Evolutionary conservation across 2,888 invertebrate species (phyloP), one percentile per base, ranked within the genome.

Genomic region (Linnaemya tessellans): DNA sequence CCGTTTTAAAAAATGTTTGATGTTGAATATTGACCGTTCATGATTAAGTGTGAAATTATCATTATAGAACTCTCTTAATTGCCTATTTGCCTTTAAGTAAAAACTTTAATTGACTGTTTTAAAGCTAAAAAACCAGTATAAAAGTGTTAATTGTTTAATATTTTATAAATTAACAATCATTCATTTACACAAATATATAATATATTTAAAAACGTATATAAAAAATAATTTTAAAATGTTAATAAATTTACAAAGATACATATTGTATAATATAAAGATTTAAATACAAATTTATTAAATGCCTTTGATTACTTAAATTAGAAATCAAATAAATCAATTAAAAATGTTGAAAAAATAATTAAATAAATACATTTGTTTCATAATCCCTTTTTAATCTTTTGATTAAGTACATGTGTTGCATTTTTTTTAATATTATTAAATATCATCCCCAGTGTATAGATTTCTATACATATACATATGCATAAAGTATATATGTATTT

Each of bases 51-150:
- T 30, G 5, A 30, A 9, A 20, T 20, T 25, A 11, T n/a, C 3
- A 35, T 35, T 18, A 38, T 38, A 62, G 18, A 20, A 60, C 11
- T 15, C n/a, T n/a, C n/a, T 43, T 20, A 58, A 58, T 68, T 68
- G 54, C 49, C 20, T 41, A 74, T 64, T 71, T 54, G 49, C 35
- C n/a, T 46, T 38, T 18, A 71, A n/a, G 35, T 20, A 80, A 78
- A 58, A 80, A 75, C 64, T 70, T 75, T 35, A 22, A 58, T n/a
- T 83, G 43, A 46, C 71, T 43, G 10, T 77, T 73, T 80, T 84
- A 84, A 84, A 84, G 80, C 84, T 84, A 54, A 60, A 83, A 80
- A 67, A 71, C 65, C 67, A 68, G 25, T 67, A 65, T 35, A 67
- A 80, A 71, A 58, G 65, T 65, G 67, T 74, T 70, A 68, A 84